phyloP scores from a whole-genome alignment of 2,113 vertebrate species.

The Ptychochromis oligacanthus region DNA sequence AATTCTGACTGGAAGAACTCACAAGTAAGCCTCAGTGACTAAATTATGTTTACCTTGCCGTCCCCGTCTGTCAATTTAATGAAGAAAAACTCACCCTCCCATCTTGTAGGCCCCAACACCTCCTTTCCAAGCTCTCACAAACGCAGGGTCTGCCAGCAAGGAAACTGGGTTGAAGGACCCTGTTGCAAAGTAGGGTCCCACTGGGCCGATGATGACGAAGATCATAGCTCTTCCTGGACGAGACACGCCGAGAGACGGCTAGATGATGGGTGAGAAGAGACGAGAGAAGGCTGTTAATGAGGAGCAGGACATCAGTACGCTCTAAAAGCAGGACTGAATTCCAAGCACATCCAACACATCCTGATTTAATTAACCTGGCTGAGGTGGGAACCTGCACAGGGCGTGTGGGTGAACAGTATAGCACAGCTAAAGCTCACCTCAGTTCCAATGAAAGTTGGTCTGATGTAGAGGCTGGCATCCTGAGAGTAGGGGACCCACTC shows the following conservation, averaged over 20 bases:
- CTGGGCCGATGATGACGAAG: conserved; percentile 86
- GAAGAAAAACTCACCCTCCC: conserved; percentile 84
- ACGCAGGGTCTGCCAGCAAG: conserved; percentile 86
- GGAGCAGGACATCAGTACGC: background rate
- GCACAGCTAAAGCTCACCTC: conserved; percentile 77
- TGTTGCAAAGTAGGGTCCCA: conserved; percentile 87
- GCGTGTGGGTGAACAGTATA: background rate
- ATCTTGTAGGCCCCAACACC: conserved; percentile 88
- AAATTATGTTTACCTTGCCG: background rate
- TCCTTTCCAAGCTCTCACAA: conserved; percentile 86
- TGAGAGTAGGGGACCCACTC: conserved; percentile 87
- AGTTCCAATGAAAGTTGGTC: conserved; percentile 86
- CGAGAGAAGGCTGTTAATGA: conserved; percentile 82
- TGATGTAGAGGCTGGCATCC: conserved; percentile 87
- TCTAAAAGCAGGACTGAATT: background rate
- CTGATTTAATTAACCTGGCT: background rate
- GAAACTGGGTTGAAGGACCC: conserved; percentile 85
- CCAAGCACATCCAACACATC: background rate
- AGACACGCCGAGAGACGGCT: conserved; percentile 87
- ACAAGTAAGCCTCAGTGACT: background rate
- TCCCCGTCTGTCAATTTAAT: background rate
- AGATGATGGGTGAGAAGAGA: background rate
- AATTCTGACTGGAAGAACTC: background rate
- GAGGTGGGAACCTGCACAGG: background rate
- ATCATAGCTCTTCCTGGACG: conserved; percentile 78